Evolutionary conservation across 1,140 invertebrate species (phyloP).

Genomic region (Diachasma alloeum): DNA sequence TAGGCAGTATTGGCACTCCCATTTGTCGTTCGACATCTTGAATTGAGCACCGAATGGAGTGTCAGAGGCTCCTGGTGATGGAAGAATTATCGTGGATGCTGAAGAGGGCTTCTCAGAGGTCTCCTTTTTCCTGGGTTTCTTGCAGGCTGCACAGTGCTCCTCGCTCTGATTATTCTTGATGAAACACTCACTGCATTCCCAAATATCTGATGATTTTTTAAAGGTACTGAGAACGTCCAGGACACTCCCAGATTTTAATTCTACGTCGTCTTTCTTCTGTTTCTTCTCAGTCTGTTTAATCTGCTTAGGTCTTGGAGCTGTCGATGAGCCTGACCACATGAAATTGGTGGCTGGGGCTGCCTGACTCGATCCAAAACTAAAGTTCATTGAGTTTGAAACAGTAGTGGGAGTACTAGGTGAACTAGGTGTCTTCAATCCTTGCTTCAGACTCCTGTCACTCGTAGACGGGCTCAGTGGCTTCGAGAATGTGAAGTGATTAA

Average conservation of each 20-base stretch:
- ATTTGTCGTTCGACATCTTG: conserved; percentile 65
- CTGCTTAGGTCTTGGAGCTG: conserved; percentile 47
- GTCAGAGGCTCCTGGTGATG: neutral
- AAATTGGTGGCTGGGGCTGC: conserved; percentile 45
- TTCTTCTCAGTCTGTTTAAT: conserved; percentile 36
- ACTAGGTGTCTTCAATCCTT: conserved; percentile 34
- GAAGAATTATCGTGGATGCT: neutral
- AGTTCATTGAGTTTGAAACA: conserved; percentile 14
- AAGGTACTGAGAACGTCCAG: conserved; percentile 46
- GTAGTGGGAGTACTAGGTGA: conserved; percentile 14
- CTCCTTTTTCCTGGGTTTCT: conserved; percentile 35
- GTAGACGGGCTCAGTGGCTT: conserved; percentile 57
- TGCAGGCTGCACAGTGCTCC: conserved; percentile 55
- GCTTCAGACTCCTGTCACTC: conserved; percentile 27
- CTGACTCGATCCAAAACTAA: neutral
- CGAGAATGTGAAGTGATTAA: conserved; percentile 68
- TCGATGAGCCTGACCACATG: conserved; percentile 47
- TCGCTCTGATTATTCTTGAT: conserved; percentile 52
- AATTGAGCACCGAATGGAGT: conserved; percentile 53
- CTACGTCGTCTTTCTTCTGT: conserved; percentile 22
- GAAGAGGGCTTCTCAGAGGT: conserved; percentile 25
- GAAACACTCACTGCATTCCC: conserved; percentile 66
- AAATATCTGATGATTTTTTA: conserved; percentile 45
- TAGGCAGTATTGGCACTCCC: conserved; percentile 75
- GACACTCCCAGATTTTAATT: conserved; percentile 52